Evolutionary conservation across 1,140 invertebrate genomes (phyloP), one percentile per base, ranked within the genome.

Genomic region (Zaprionus nigranus): DNA sequence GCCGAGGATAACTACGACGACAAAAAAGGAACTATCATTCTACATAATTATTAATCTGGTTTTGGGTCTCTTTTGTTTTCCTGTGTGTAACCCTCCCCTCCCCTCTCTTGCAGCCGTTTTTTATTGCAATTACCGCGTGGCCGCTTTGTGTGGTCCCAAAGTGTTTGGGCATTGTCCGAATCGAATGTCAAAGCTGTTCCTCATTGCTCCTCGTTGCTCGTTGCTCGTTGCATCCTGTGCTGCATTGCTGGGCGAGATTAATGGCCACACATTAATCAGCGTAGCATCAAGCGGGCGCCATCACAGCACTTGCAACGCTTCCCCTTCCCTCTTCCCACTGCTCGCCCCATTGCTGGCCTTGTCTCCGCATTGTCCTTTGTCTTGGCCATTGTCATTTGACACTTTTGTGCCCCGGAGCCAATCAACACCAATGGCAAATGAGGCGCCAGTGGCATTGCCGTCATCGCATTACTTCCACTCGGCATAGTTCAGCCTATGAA

Each of bases 11-110:
- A 56, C n/a, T 2, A 34, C 30, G 40, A 54, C 43, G 34, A 64
- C 61, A 36, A 53, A 86, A 90, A 90, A 90, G 87, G 85, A 88
- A 88, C 85, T 88, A 88, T 88, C 85, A 88, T 88, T 85, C 81
- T 79, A 88, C 72, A 88, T 88, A 88, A 88, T 88, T 88, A 85
- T 88, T 76, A 79, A 75, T 73, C 78, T 71, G 67, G 60, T 67
- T 79, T 46, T 54, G 70, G 63, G 58, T 71, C 36, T 71, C 36
- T 68, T 72, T 64, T 65, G 51, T 67, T 67, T 60, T 69, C 24
- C 24, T 69, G 49, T 56, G 40, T 34, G 62, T 30, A 43, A 22
- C 13, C 17, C 34, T 0, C 13, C 15, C 13, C 22, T 24, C n/a
- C 1, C 22, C 7, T 4, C 22, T 11, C 11, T 59, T 7, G 12